Evolutionary conservation across 2,113 vertebrate species (phyloP), one percentile per base, ranked within the genome.

Genomic region (Oxyura jamaicensis): DNA sequence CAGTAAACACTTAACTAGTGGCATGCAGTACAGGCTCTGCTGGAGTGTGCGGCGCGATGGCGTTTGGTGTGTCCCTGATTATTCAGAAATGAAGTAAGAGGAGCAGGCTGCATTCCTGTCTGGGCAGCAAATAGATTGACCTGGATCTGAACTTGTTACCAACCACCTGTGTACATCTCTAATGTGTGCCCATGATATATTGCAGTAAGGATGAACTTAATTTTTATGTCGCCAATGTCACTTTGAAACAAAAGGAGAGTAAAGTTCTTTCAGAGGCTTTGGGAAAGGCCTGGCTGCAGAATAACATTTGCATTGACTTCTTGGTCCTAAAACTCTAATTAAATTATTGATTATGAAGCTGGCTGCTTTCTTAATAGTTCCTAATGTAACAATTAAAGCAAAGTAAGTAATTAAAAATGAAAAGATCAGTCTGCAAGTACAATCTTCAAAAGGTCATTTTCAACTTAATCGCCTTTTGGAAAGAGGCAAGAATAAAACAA

Each of bases 321-420:
- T 91, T 91, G 80, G 72, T 92, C 86, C 92, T 94, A 81, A 95
- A 94, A 86, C 89, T 96, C 91, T 97, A 95, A 97, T 97, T 95
- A 96, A 95, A 96, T 96, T 97, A 97, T 97, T 96, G 94, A 97
- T 96, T 96, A 91, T 93, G 89, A 94, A 96, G 83, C 84, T 92
- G 95, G 63, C 94, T 95, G 77, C 88, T 96, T 96, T 97, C 96
- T 95, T 96, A 96, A 94, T 96, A 95, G 91, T 93, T 93, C 88
- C 92, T 92, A 86, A 96, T 96, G 86, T 66, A 95, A 87, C 90
- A 95, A 96, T 97, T 97, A 97, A 96, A 93, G 82, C 78, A 90
- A 95, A 97, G 83, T 74, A 89, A 95, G 92, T 97, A 97, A 97
- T 96, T 97, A 97, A 97, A 95, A 89, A 91, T 95, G 19, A 96